These are phyloP conservation scores for Empidonax traillii DNA, from an alignment of 2,113 vertebrate genomes.

Conservation along the genomic window DNA sequence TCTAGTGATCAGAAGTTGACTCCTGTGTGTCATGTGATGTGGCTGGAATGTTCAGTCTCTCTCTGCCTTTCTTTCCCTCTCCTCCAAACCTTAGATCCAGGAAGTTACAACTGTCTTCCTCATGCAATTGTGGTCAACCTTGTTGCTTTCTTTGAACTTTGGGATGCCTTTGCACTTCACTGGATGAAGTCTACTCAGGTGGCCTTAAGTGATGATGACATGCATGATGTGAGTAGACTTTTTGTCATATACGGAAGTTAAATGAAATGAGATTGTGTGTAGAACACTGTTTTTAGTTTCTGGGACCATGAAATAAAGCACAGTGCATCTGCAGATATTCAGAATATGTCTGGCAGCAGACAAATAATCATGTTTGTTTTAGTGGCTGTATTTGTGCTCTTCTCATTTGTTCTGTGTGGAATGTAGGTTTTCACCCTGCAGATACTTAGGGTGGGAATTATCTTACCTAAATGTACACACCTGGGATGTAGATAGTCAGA, in stretches of 20 bases:
- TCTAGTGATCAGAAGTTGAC: background rate
- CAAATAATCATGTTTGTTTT: background rate
- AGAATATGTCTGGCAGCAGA: background rate
- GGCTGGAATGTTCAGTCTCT: background rate
- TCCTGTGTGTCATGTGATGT: background rate
- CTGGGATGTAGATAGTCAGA: background rate
- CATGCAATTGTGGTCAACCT: conserved; percentile 90
- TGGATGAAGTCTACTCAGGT: conserved; percentile 84
- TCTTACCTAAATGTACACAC: no score
- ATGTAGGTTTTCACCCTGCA: background rate
- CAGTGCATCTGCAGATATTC: background rate
- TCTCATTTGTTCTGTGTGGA: background rate
- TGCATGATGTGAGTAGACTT: conserved; percentile 65
- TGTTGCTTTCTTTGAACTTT: conserved; percentile 89
- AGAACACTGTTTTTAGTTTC: background rate
- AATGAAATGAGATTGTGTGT: background rate
- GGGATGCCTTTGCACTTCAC: conserved; percentile 81
- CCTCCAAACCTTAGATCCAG: conserved; percentile 77
- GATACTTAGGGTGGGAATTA: background rate
- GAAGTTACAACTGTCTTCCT: conserved; percentile 84
- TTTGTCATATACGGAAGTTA: background rate
- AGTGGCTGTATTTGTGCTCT: background rate
- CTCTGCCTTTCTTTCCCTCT: background rate
- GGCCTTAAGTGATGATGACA: conserved; percentile 79
- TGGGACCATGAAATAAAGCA: background rate